A percentile compares a stretch with the other conserved stretches of the same genome.
Evolutionary conservation across 2,888 invertebrate genomes (phyloP).

Genomic region (Poecilus cupreus): DNA sequence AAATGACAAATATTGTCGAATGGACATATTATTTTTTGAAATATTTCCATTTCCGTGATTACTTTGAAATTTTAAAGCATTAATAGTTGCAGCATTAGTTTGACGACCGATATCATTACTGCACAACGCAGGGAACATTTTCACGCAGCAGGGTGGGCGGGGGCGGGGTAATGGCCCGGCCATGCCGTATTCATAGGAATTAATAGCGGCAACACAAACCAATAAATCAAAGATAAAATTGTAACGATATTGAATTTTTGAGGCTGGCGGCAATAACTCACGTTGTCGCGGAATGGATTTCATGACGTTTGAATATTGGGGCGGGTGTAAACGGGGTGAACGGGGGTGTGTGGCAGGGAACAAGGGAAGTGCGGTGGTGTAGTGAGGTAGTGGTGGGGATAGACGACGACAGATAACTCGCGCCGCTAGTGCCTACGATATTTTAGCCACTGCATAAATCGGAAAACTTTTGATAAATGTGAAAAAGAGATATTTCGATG

Average conservation of each 20-base stretch:
- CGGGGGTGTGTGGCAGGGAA: background rate
- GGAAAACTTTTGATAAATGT: slow-evolving; percentile 60
- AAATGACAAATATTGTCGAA: no score
- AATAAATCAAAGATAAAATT: slow-evolving; percentile 60
- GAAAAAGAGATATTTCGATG: slow-evolving; percentile 56
- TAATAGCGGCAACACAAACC: slow-evolving; percentile 55
- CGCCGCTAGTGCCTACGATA: slow-evolving; percentile 43
- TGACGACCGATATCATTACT: background rate
- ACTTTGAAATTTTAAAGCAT: background rate
- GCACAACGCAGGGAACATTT: slow-evolving; percentile 7
- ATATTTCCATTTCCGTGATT: background rate
- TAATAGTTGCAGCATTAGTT: background rate
- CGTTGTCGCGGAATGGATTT: slow-evolving; percentile 57
- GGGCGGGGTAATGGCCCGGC: slow-evolving; percentile 23
- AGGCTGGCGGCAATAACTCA: slow-evolving; percentile 54
- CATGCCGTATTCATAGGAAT: slow-evolving; percentile 52
- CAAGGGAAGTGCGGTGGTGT: background rate
- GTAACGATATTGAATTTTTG: slow-evolving; percentile 59
- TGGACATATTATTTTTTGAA: background rate
- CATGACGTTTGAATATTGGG: slow-evolving; percentile 58
- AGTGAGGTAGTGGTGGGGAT: background rate
- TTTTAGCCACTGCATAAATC: slow-evolving; percentile 58
- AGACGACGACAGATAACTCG: slow-evolving; percentile 51
- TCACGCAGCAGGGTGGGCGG: slow-evolving; percentile 11
- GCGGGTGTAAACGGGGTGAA: background rate